phyloP scores from a whole-genome alignment of 2,797 vertebrate species.

The Triplophysa yarkandensis region DNA sequence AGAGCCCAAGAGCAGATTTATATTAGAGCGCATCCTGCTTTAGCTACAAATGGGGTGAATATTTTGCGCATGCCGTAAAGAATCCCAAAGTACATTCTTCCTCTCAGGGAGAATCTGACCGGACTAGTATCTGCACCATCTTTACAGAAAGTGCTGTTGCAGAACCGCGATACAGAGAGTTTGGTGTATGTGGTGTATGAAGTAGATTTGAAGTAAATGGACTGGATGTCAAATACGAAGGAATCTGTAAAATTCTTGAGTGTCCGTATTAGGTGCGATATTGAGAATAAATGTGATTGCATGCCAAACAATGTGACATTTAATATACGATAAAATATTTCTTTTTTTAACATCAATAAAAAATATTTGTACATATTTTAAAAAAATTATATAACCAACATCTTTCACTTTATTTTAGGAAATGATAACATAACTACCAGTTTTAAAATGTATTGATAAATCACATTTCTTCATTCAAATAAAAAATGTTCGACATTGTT shows the following conservation, averaged over 20 bases:
- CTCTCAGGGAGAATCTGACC: slow-evolving; percentile 4
- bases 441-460: too few species aligned
- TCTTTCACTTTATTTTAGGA: too few species aligned
- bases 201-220: background rate
- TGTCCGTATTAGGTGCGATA: too few species aligned
- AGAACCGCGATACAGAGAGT: background rate
- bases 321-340: too few species aligned
- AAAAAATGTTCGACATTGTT: too few species aligned
- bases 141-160: background rate
- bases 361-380: too few species aligned
- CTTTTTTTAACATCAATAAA: too few species aligned
- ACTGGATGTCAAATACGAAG: background rate
- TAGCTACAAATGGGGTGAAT: slow-evolving; percentile 39
- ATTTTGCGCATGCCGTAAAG: background rate
- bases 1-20: slow-evolving; percentile 49
- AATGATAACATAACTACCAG: too few species aligned
- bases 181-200: background rate
- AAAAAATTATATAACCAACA: too few species aligned
- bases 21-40: slow-evolving; percentile 24
- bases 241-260: background rate
- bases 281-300: too few species aligned
- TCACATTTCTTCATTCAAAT: too few species aligned
- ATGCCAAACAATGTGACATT: too few species aligned
- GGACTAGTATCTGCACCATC: background rate
- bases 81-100: slow-evolving; percentile 9